phyloP scores from a whole-genome alignment of 2,797 vertebrate species.

The Sebastes minor region DNA sequence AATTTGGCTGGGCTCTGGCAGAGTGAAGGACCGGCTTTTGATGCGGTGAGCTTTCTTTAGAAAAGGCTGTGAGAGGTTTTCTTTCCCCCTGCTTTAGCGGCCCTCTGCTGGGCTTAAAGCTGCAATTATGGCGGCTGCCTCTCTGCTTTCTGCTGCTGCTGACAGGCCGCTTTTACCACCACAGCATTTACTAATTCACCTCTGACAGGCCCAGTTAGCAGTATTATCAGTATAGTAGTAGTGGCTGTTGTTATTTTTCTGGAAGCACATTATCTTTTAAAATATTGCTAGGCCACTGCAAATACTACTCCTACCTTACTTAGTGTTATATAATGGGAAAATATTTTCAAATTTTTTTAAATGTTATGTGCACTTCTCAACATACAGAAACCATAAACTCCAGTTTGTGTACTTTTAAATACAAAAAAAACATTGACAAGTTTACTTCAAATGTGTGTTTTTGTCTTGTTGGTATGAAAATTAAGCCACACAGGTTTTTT shows the following conservation, averaged over 20 bases:
- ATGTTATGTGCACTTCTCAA: background rate
- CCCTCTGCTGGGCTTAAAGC: constrained; percentile 26
- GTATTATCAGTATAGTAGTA: background rate
- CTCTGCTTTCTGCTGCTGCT: constrained; percentile 27
- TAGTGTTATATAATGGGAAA: background rate
- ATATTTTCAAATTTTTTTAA: background rate
- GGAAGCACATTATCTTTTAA: background rate
- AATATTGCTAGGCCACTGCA: background rate
- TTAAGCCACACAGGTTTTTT: background rate
- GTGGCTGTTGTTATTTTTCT: background rate
- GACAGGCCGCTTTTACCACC: background rate
- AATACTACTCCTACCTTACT: background rate
- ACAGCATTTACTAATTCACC: background rate
- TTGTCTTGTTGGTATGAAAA: too few relatives aligned
- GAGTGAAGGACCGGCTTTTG: constrained; percentile 1
- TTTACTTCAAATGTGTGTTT: background rate
- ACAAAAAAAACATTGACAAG: background rate
- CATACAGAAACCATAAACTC: background rate
- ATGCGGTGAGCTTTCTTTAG: constrained; percentile 9
- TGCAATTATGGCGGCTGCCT: constrained; percentile 28
- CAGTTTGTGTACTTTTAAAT: background rate
- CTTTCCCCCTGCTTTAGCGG: constrained; percentile 6
- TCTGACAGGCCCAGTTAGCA: background rate
- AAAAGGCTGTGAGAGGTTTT: constrained; percentile 21
- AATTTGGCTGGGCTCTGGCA: background rate